Evolutionary conservation across 1,140 invertebrate genomes (phyloP), one percentile per base, ranked within the genome.

Genomic region (Pseudoatta argentina): DNA sequence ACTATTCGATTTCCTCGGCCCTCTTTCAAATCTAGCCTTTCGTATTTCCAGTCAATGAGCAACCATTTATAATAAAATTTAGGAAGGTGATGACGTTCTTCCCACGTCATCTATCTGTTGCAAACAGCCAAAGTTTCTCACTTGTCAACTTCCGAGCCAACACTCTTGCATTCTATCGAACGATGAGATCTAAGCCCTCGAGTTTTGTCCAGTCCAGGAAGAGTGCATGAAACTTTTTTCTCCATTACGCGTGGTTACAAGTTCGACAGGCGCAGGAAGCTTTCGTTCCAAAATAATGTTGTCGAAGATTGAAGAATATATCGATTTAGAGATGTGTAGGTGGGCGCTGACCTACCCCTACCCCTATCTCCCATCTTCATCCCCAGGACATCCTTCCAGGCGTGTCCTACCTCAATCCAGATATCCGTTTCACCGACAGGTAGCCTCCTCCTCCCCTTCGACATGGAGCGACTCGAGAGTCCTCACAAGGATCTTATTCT

Each of bases 341-440:
- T 94, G 91, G 92, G 81, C 92, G 94, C 94, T 94, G 94, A 94
- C 94, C 94, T 94, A 94, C 91, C 88, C 92, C 92, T 94, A 93
- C 92, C 91, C 69, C 24, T 27, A 44, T 3, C 86, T 59, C 51
- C 63, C 69, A 91, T 89, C 88, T 86, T 91, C 87, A 92, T 92
- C 92, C 92, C 93, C 87, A 89, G 87, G 39, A 88, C 91, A 89
- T 93, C 92, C 93, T 93, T 94, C 73, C 90, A 75, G 88, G 86
- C 88, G 77, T 91, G 92, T 93, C 93, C 93, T 94, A 94, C 91
- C 93, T 93, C 92, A 94, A 94, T 89, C 89, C 82, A 93, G 88
- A 90, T 91, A 91, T 91, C 86, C 86, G 89, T 91, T 91, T 69
- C 91, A 72, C 64, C 87, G 73, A 67, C 88, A 93, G 91, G 88